phyloP scores from a whole-genome alignment of 2,888 invertebrate genomes.

The Biston betularia region DNA sequence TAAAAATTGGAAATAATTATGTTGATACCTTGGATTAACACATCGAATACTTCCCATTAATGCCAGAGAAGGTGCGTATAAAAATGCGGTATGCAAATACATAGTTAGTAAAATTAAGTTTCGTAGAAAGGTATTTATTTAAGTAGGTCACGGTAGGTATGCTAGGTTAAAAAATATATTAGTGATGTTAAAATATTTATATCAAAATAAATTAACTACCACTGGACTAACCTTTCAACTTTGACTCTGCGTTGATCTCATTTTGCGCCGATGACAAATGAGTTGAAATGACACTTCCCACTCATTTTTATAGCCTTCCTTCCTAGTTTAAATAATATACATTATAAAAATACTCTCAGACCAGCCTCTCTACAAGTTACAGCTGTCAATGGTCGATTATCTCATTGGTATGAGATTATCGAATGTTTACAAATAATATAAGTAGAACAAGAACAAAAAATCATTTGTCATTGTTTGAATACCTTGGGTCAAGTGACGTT shows the following conservation, averaged over 20 bases:
- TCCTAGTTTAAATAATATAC: not conserved
- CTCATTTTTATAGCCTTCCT: slow-evolving; percentile 51
- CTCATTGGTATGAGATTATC: slow-evolving; percentile 49
- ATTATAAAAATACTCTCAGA: not conserved
- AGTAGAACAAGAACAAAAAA: slow-evolving; percentile 49
- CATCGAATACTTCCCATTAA: too few species aligned
- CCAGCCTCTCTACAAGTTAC: slow-evolving; percentile 24
- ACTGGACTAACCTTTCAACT: slow-evolving; percentile 48
- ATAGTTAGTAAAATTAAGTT: too few species aligned
- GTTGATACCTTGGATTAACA: too few species aligned
- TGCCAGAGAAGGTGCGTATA: too few species aligned
- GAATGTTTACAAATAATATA: slow-evolving; percentile 61
- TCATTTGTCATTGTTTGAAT: slow-evolving; percentile 55
- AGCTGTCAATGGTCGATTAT: slow-evolving; percentile 47
- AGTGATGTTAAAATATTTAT: not conserved
- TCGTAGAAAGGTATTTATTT: too few species aligned
- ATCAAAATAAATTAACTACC: not conserved
- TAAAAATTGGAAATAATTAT: too few species aligned
- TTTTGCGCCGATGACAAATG: slow-evolving; percentile 56
- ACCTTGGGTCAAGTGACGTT: slow-evolving; percentile 44
- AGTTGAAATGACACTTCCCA: slow-evolving; percentile 47
- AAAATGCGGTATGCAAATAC: too few species aligned
- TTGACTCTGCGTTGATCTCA: slow-evolving; percentile 49
- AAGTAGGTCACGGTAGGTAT: too few species aligned
- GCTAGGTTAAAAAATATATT: too few species aligned